Percentiles rank a stretch among this genome's conserved stretches.
Evolutionary conservation across 2,888 invertebrate species (phyloP).

Genomic region (Lithosia quadra): DNA sequence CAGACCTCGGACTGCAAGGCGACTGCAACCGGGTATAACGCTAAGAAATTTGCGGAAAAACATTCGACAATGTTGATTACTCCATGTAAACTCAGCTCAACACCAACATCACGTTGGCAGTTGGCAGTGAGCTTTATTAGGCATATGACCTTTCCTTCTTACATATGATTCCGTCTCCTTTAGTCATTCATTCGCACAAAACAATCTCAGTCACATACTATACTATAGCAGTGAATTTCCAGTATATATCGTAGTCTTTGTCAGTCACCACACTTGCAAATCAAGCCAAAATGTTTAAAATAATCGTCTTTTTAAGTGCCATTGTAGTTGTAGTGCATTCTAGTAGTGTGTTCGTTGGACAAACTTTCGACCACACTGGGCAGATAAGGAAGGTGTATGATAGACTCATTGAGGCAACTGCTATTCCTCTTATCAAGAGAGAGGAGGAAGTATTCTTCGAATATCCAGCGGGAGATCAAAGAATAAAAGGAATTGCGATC

Average conservation of each 20-base stretch:
- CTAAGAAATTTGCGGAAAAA: not conserved
- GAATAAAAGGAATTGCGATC: slow-evolving; percentile 62
- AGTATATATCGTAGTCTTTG: not conserved
- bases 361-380: slow-evolving; percentile 62
- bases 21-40: too few relatives aligned
- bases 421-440: slow-evolving; percentile 59
- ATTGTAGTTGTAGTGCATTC: slow-evolving; percentile 32
- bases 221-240: slow-evolving; percentile 13
- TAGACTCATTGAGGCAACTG: slow-evolving; percentile 51
- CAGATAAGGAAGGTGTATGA: slow-evolving; percentile 62
- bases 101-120: not conserved
- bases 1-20: too few relatives aligned
- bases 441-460: slow-evolving; percentile 62
- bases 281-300: slow-evolving; percentile 40
- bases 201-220: slow-evolving; percentile 33
- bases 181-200: slow-evolving; percentile 22
- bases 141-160: slow-evolving; percentile 46
- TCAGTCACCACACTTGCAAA: slow-evolving; percentile 16
- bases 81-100: slow-evolving; percentile 44
- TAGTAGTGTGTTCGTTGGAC: slow-evolving; percentile 64
- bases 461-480: slow-evolving; percentile 64
- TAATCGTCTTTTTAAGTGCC: slow-evolving; percentile 31
- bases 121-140: slow-evolving; percentile 29
- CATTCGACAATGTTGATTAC: not conserved
- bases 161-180: slow-evolving; percentile 35